Base-by-base conservation (phyloP, 2,797 vertebrate species). In the Peromyscus nudipes region DNA sequence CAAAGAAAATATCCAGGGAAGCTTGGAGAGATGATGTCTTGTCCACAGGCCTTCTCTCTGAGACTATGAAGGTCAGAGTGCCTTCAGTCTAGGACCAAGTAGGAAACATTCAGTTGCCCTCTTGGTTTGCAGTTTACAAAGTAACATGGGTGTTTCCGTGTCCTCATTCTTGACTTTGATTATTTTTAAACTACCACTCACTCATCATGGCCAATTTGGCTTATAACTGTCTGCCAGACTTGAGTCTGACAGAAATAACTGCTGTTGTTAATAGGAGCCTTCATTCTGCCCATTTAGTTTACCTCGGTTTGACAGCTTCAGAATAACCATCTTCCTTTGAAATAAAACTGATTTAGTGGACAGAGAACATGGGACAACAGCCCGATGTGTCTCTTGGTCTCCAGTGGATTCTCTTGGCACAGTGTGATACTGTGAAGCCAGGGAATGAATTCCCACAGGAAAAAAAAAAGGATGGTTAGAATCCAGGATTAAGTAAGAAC, bases 331-430 rank as follows among this genome's bases (percentile, higher is more conserved):
- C 97, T 98, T 98, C 97, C 96, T 98, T 97, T 92, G 94, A 98
- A 98, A 98, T 98, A 98, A 98, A 98, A 98, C 98, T 97, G 98
- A 98, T 98, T 98, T 98, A 98, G 98, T 97, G 98, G 98, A 97
- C 97, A 98, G 97, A 98, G 98, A 98, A 98, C 98, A 97, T 98
- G 98, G 97, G 98, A 98, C 98, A 98, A 98, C 97, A 97, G 98
- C 96, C 89, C 97, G 96, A 96, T 98, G 97, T 97, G 95, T 98
- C 97, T 98, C 97, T 98, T 95, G 97, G 97, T 98, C 97, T 98
- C 98, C 96, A 96, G 97, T 19, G 95, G 96, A 97, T 97, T 98
- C 92, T 98, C 97, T 85, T 97, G 98, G 98, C 96, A 96, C 95
- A 95, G 97, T 97, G 95, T 98, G 96, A 97, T 80, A 96, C 91